phyloP scores from a whole-genome alignment of 2,113 vertebrate genomes.

The Corythornis vintsioides region DNA sequence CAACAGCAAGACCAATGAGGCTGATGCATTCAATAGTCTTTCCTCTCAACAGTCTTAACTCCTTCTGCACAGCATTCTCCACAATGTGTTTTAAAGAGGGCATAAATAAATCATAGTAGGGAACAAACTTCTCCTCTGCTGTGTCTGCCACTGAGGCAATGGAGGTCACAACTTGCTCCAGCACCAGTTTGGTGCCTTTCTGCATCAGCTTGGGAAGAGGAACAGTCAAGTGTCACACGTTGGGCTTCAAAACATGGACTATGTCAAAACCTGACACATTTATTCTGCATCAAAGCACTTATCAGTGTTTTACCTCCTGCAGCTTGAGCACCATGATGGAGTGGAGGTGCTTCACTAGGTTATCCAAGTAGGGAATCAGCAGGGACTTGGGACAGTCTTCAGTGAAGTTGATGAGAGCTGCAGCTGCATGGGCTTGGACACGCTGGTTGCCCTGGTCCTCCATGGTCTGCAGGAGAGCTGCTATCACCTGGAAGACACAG shows the following conservation, averaged over 20 bases:
- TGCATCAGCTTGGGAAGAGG: slow-evolving; percentile 86
- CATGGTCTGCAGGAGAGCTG: slow-evolving; percentile 94
- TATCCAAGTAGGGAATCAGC: slow-evolving; percentile 93
- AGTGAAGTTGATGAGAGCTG: slow-evolving; percentile 97
- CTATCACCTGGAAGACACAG: slow-evolving; percentile 84
- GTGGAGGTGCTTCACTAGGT: slow-evolving; percentile 93
- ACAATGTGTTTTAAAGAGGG: slow-evolving; percentile 97
- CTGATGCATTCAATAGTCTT: slow-evolving; percentile 99
- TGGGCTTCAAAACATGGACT: background rate
- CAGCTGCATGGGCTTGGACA: slow-evolving; percentile 96
- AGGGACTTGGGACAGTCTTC: slow-evolving; percentile 97
- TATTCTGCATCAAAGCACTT: background rate
- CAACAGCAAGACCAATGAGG: slow-evolving; percentile 96
- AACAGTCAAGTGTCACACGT: background rate
- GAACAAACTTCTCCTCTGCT: slow-evolving; percentile 97
- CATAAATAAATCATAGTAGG: slow-evolving; percentile 98
- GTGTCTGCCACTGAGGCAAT: slow-evolving; percentile 98
- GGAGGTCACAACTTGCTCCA: slow-evolving; percentile 99
- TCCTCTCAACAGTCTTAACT: slow-evolving; percentile 91
- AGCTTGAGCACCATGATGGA: slow-evolving; percentile 96
- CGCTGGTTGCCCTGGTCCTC: slow-evolving; percentile 95
- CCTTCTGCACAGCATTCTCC: slow-evolving; percentile 96
- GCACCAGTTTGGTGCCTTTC: slow-evolving; percentile 96
- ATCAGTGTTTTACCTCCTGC: slow-evolving; percentile 84
- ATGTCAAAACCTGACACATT: background rate